Evolutionary conservation across 2,113 vertebrate species (phyloP).

Genomic region (Sigmodon hispidus): DNA sequence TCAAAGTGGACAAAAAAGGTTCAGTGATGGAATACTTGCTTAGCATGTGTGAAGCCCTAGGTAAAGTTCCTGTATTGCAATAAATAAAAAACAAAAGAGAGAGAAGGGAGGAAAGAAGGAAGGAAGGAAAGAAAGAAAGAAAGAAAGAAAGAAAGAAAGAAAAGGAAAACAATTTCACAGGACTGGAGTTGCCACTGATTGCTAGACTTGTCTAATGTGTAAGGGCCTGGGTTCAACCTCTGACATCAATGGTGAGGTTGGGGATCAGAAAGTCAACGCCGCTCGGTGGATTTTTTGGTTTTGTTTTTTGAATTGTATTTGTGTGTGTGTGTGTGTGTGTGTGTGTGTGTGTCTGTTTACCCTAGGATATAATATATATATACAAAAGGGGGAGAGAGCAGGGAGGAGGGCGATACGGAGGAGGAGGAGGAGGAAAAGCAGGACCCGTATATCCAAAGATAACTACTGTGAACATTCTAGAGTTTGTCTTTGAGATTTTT

Average conservation of each 20-base stretch:
- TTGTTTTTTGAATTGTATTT: neutral
- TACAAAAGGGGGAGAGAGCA: neutral
- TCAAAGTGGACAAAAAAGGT: neutral
- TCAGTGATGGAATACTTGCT: neutral
- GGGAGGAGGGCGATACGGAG: no score
- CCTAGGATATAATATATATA: neutral
- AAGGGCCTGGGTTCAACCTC: neutral
- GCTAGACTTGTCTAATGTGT: neutral
- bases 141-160: neutral
- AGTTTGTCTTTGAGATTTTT: neutral
- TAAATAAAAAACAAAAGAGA: neutral
- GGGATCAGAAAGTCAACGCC: neutral
- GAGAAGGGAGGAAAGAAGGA: neutral
- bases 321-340: neutral
- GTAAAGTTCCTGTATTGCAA: neutral
- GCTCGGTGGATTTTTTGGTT: neutral
- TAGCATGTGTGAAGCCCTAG: neutral
- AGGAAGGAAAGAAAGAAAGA: neutral
- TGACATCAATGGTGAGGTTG: neutral
- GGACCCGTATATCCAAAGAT: neutral
- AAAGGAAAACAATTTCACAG: neutral
- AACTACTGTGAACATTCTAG: constrained; percentile 9
- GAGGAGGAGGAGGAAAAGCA: neutral
- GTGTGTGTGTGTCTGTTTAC: neutral
- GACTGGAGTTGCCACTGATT: neutral